Base-by-base conservation (phyloP, 2,113 vertebrate genomes). In the Verasper variegatus region DNA sequence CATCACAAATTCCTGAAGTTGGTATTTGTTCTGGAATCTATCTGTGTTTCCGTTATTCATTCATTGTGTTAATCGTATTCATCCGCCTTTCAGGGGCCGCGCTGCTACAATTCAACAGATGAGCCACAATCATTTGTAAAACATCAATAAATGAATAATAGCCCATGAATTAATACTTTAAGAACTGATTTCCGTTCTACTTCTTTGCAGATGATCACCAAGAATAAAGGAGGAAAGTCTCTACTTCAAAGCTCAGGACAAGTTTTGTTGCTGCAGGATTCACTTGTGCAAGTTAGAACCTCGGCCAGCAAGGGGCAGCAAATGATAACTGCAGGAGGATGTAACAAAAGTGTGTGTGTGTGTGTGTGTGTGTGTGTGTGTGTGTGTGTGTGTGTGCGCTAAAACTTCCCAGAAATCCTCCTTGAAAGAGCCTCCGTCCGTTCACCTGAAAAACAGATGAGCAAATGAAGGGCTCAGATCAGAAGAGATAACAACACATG, bases 241-340 rank as follows among this genome's bases (percentile, higher is more conserved):
- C 40, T 2, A 11, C 11, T 42, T 42, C 9, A 13, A 13, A 54
- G 9, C n/a, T 15, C 23, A 1, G 27, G 27, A 6, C 27, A 31
- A 31, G 5, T 27, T 31, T 6, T 31, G 27, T 31, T 31, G 4
- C 5, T 31, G 27, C 27, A 21, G 20, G 18, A 37, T 35, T 2
- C 0, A 5, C 10, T 20, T 2, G 35, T 23, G 37, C 35, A 80
- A 15, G 1, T 69, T 1, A 40, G 4, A 31, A 13, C 0, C 64
- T 74, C n/a, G 37, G 26, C 57, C 86, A 88, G 57, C 61, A 88
- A 86, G 60, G n/a, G 74, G 82, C 71, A 56, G 23, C 77, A 86
- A 10, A 67, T 18, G 2, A 17, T 40, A 17, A 59, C 13, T 9
- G 37, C 37, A 40, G 10, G 37, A 40, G 37, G 37, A 7, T 3